Base-by-base conservation (phyloP, 2,113 vertebrate species). In the Bostrychus sinensis region DNA sequence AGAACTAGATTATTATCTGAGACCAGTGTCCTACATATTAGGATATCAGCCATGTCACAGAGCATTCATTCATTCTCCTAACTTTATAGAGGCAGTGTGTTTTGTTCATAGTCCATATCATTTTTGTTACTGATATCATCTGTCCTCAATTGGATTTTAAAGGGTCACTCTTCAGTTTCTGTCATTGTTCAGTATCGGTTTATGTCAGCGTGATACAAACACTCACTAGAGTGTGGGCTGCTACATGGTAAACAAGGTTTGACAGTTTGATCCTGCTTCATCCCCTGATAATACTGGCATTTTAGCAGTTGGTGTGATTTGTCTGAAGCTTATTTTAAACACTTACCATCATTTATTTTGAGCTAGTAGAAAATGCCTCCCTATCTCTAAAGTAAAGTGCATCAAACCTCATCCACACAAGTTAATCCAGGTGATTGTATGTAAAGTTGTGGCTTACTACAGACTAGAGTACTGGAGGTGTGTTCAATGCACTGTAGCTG, bases 81-180 rank as follows among this genome's bases (percentile, higher is more conserved):
- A 28, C 42, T 67, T 34, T 66, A 58, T 43, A 63, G 14, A 62
- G 67, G 58, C 70, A 26, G 69, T 70, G 72, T 80, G 25, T 55
- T 37, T 67, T 1, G 19, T 79, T 77, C 72, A 75, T 78, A 78
- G 78, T 83, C 76, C 80, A 73, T 70, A 43, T 64, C 16, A 64
- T 64, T 66, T 69, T 4, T 41, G 58, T 55, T 56, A 46, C 48
- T 62, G 53, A 66, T 75, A 66, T 63, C 48, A 63, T 20, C 30
- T 62, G 19, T 22, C 50, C 3, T 14, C 26, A 56, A 14, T 36
- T 62, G 23, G 42, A 69, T 45, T 59, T 28, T 34, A 67, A 58
- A 61, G 46, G 50, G 34, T 60, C 13, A n/a, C 11, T 36, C 28
- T 62, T 50, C 16, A 41, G 25, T 74, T 69, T 53, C 20, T 2